Conservation (phyloP, 2,888 invertebrate genomes). For the Erynnis tages region DNA sequence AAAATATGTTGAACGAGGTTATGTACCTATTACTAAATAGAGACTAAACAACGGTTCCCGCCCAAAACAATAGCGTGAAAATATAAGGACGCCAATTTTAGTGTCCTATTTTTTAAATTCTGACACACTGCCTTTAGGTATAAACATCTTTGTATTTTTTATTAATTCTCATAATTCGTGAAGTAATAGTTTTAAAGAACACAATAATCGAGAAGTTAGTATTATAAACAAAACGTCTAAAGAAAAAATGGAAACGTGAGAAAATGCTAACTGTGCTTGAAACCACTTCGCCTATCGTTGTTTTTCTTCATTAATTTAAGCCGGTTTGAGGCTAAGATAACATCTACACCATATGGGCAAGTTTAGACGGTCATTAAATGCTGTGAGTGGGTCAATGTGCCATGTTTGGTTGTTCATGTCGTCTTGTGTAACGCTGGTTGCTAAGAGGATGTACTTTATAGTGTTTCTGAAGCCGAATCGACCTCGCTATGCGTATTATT, state of each 20-base stretch:
- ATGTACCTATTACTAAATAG: too few relatives aligned
- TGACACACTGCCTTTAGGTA: too few relatives aligned
- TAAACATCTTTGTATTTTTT: too few relatives aligned
- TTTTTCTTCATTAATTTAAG: conserved; percentile 30
- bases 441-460: conserved; percentile 14
- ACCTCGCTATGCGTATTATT: conserved; percentile 5
- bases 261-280: conserved; percentile 24
- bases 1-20: too few relatives aligned
- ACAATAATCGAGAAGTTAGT: not conserved
- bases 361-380: conserved; percentile 39
- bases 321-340: conserved; percentile 33
- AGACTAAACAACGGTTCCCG: too few relatives aligned
- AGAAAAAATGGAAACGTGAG: conserved; percentile 19
- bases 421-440: conserved; percentile 37
- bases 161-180: too few relatives aligned
- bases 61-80: too few relatives aligned
- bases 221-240: not conserved
- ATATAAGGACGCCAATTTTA: too few relatives aligned
- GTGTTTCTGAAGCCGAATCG: conserved; percentile 11
- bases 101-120: too few relatives aligned
- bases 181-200: not conserved
- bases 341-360: conserved; percentile 34
- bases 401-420: conserved; percentile 35
- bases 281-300: conserved; percentile 16
- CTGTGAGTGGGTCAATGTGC: conserved; percentile 40